Base-by-base conservation (phyloP, 1,140 invertebrate species). In the Leptonema lineaticorne region DNA sequence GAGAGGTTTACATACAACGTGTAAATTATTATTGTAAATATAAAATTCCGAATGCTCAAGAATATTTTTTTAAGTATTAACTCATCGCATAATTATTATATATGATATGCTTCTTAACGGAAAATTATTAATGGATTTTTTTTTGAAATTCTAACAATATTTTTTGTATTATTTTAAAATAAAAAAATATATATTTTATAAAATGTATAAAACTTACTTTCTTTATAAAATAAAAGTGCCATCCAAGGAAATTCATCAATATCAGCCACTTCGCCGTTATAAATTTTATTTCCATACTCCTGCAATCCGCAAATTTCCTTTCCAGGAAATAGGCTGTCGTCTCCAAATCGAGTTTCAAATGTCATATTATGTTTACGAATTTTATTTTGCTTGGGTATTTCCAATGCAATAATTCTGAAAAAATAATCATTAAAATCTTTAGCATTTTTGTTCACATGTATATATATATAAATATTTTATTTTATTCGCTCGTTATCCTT, bases 221-320 rank as follows among this genome's bases (percentile, higher is more conserved):
- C 27, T 63, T 27, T 37, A 22, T 63, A 63, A 27, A 63, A 63
- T 7, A 63, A 22, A 14, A 63, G 27, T 45, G 60, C 60, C 60
- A 63, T 63, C 60, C 60, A 63, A 2, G 60, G 60, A 28, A 63
- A 63, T 22, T 63, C 60, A 46, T 63, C 60, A 30, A 63, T 63
- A 28, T 63, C 45, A 4, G 60, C 30, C 6, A 63, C 30, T 45
- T 63, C 45, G 7, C 60, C 60, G 24, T 63, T 46, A 37, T 24
- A 20, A 22, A 63, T 63, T 48, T 46, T 41, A 22, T 63, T 63
- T 22, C 41, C 60, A 46, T 26, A 46, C 2, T 9, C 29, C 16
- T 63, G 60, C 5, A 45, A 6, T 4, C 60, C 60, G 28, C 60
- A 63, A 20, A n/a, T 46, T 1, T 63, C 41, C 14, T 46, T 45